phyloP scores from a whole-genome alignment of 2,797 vertebrate species.

The Alosa sapidissima region DNA sequence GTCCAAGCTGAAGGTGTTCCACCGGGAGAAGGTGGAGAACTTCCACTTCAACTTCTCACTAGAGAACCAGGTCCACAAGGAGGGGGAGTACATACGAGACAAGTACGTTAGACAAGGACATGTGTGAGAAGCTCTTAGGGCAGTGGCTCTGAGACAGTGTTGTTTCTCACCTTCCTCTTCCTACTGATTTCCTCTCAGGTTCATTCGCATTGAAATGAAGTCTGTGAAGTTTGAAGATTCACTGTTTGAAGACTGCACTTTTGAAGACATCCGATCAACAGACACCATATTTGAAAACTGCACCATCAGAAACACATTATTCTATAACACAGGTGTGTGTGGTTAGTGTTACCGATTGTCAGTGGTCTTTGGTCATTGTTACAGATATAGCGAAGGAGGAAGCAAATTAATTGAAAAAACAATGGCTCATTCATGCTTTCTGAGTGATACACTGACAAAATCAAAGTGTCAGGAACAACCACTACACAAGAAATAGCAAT shows the following conservation, averaged over 20 bases:
- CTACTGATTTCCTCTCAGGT: slow-evolving; percentile 70
- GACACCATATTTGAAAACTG: slow-evolving; percentile 93
- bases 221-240: slow-evolving; percentile 92
- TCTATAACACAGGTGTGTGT: slow-evolving; percentile 86
- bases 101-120: slow-evolving; percentile 74
- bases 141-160: slow-evolving; percentile 26
- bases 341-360: not conserved
- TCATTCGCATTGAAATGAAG: slow-evolving; percentile 89
- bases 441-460: not conserved
- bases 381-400: not conserved
- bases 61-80: slow-evolving; percentile 89
- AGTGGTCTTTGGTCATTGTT: too few relatives aligned
- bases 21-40: slow-evolving; percentile 78
- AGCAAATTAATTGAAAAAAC: not conserved
- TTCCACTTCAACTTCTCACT: slow-evolving; percentile 92
- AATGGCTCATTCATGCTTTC: not conserved
- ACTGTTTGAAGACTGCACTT: slow-evolving; percentile 89
- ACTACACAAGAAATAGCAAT: too few relatives aligned
- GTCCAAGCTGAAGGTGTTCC: slow-evolving; percentile 81
- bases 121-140: not conserved
- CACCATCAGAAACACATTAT: slow-evolving; percentile 84
- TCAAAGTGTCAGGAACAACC: too few relatives aligned
- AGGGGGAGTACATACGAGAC: slow-evolving; percentile 85
- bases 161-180: slow-evolving; percentile 37
- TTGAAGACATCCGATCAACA: slow-evolving; percentile 88